Base-by-base conservation (phyloP, 2,113 vertebrate genomes). In the Stigmatopora nigra region DNA sequence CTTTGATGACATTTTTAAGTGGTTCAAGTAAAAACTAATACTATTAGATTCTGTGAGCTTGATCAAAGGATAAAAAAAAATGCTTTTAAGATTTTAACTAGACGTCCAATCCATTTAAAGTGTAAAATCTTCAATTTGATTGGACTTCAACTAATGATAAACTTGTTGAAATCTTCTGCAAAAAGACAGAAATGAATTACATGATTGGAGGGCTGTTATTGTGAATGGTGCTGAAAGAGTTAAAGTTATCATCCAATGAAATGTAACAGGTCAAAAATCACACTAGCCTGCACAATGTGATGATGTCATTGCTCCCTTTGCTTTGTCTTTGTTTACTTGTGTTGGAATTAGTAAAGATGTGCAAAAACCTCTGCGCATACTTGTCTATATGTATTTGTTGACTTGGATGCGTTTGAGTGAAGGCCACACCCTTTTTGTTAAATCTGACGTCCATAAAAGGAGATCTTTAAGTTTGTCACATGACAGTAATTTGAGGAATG, bases 381-480 rank as follows among this genome's bases (percentile, higher is more conserved):
- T 75, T 81, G 46, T n/a, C 17, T n/a, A 19, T 15, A 19, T 71
- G 44, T 62, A 7, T 65, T 63, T 81, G 51, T 73, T 82, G 72
- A 81, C 76, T 72, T 68, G 72, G 63, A 74, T 56, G 59, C 86
- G 80, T 72, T 66, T 80, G 75, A 71, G 67, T 53, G 58, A 88
- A 10, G 65, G 80, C 86, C 85, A 83, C 87, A 5, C 88, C 90
- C 84, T 77, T 78, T 78, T 49, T 78, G 73, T 77, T 77, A 89
- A 90, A 65, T 19, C 78, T 79, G 78, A 76, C 86, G 9, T 86
- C 91, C 91, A 87, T 92, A 92, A 91, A 92, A 91, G 91, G 91
- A 90, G 75, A 90, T 91, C 89, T 91, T 90, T 92, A 92, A 89
- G 81, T 86, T 87, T 88, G 89, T 92, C 89, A 92, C 89, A 90